Evolutionary conservation across 2,888 invertebrate genomes (phyloP).

Genomic region (Hyposoter didymator): DNA sequence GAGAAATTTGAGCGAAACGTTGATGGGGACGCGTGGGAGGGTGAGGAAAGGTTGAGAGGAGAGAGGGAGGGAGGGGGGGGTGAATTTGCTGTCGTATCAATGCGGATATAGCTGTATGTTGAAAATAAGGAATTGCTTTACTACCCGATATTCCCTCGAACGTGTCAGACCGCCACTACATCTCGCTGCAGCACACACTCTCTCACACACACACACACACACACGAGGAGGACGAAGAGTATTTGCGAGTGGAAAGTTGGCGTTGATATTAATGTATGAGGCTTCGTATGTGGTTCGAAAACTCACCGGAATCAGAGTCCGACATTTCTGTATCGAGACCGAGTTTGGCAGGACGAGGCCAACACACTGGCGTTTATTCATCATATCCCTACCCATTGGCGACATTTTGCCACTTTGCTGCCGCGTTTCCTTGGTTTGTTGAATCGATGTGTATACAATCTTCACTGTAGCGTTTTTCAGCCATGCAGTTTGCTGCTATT

Average conservation of each 20-base stretch:
- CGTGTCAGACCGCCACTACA: conserved; percentile 35
- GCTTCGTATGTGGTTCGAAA: not conserved
- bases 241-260: conserved; percentile 17
- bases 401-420: conserved; percentile 75
- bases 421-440: conserved; percentile 79
- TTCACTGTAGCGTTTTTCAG: not conserved
- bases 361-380: conserved; percentile 62
- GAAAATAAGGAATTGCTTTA: conserved; percentile 18
- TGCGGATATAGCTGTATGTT: not conserved
- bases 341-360: conserved; percentile 68
- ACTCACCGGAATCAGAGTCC: conserved; percentile 78
- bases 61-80: not conserved
- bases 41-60: not conserved
- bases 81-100: conserved; percentile 5
- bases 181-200: not conserved
- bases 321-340: conserved; percentile 77
- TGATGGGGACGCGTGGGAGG: conserved; percentile 15
- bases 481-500: not conserved
- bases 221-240: not conserved
- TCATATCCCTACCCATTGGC: conserved; percentile 66
- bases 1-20: conserved; percentile 39
- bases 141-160: conserved; percentile 29
- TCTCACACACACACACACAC: not conserved
- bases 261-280: not conserved
- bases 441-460: conserved; percentile 76